A percentile compares a stretch with the other conserved stretches of the same genome.
These are phyloP conservation scores for Ciona savignyi DNA, from an alignment of 23 tunicate species.

Conservation along the genomic window DNA sequence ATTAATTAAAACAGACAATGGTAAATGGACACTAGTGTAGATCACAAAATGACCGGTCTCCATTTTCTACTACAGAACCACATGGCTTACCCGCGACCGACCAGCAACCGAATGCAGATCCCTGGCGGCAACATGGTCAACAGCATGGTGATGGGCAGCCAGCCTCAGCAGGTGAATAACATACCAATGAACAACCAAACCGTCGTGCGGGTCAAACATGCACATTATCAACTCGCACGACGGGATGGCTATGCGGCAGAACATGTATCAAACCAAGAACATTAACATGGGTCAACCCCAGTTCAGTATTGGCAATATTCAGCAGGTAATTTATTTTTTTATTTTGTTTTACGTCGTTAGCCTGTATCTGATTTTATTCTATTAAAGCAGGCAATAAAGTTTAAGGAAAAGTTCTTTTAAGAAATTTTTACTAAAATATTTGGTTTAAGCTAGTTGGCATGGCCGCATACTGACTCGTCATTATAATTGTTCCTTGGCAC, in stretches of 20 bases:
- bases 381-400: background rate
- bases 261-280: background rate
- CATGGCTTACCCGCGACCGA: background rate
- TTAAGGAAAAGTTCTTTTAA: background rate
- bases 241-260: background rate
- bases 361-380: too few species aligned
- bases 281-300: background rate
- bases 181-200: background rate
- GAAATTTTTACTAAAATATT: too few species aligned
- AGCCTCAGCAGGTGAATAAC: background rate
- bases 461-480: too few species aligned
- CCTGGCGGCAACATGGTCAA: background rate
- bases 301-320: background rate
- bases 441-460: too few species aligned
- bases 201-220: background rate
- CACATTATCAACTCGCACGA: background rate
- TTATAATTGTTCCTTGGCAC: too few species aligned
- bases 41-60: too few species aligned
- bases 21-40: too few species aligned
- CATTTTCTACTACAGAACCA: too few species aligned
- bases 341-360: too few species aligned
- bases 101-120: background rate
- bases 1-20: too few species aligned
- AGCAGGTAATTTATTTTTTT: too few species aligned
- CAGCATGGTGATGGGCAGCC: background rate